A percentile compares a stretch with the other conserved stretches of the same genome.
Evolutionary conservation across 2,113 vertebrate species (phyloP).

Genomic region (Callipepla squamata): DNA sequence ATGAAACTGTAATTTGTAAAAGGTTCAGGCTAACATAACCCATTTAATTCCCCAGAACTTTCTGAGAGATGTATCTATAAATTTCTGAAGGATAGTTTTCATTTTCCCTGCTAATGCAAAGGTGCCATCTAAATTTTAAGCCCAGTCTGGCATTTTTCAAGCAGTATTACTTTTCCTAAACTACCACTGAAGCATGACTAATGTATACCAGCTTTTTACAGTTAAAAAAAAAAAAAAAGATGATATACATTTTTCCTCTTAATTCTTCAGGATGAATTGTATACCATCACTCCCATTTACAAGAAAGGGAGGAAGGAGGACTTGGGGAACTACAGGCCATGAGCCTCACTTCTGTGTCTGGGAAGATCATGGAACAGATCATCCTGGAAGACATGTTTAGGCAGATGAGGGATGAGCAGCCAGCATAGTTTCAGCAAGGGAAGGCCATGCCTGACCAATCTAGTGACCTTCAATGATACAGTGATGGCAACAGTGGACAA

Average conservation of each 20-base stretch:
- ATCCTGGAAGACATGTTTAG: no score
- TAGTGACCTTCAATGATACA: no score
- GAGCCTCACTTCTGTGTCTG: no score
- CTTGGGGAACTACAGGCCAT: no score
- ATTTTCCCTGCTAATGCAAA: neutral
- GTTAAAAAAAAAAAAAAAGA: neutral
- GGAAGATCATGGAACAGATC: no score
- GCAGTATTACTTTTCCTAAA: neutral
- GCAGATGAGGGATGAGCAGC: no score
- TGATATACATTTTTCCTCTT: neutral
- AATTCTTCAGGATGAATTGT: neutral
- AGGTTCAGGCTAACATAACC: neutral
- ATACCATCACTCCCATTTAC: neutral
- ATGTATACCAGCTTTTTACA: neutral
- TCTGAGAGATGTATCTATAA: neutral
- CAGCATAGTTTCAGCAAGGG: no score
- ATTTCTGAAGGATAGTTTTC: neutral
- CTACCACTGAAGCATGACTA: neutral
- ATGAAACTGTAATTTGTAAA: neutral
- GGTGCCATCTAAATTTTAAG: neutral
- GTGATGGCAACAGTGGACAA: no score
- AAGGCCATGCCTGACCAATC: no score
- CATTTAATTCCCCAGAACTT: neutral
- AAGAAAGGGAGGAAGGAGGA: no score
- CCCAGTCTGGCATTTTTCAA: neutral